These are phyloP conservation scores for Pseudachorutes palmiensis DNA, from an alignment of 1,140 invertebrate genomes.

Conservation along the genomic window DNA sequence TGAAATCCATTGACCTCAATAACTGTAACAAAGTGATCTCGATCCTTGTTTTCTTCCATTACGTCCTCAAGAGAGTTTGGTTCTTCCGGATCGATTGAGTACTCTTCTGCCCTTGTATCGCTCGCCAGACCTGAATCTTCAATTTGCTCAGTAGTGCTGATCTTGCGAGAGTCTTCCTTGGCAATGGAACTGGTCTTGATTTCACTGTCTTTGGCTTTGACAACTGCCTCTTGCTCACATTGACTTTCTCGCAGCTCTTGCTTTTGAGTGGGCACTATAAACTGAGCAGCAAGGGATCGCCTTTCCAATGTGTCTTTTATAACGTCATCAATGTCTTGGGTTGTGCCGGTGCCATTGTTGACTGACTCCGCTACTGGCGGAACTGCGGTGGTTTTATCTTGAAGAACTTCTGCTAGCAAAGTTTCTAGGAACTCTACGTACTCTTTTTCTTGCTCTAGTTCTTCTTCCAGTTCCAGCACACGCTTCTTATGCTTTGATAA, in stretches of 20 bases:
- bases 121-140: neutral
- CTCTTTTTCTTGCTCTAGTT: slow-evolving; percentile 78
- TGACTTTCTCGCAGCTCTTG: no score
- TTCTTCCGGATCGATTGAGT: neutral
- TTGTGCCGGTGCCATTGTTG: slow-evolving; percentile 32
- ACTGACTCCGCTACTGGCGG: slow-evolving; percentile 8
- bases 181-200: no score
- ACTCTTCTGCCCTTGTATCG: neutral
- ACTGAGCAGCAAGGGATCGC: slow-evolving; percentile 11
- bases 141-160: neutral
- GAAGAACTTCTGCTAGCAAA: slow-evolving; percentile 68
- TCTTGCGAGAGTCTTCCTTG: no score
- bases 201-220: neutral
- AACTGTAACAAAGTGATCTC: slow-evolving; percentile 69
- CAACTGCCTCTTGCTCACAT: no score
- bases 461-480: slow-evolving; percentile 65
- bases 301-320: slow-evolving; percentile 43
- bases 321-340: slow-evolving; percentile 39
- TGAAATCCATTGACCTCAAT: slow-evolving; percentile 65
- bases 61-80: no score
- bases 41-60: slow-evolving; percentile 11
- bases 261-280: neutral
- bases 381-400: slow-evolving; percentile 48
- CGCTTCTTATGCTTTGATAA: slow-evolving; percentile 72
- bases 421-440: slow-evolving; percentile 81